These are phyloP conservation scores for Isichthys henryi DNA, from an alignment of 2,113 vertebrate species.

Conservation along the genomic window DNA sequence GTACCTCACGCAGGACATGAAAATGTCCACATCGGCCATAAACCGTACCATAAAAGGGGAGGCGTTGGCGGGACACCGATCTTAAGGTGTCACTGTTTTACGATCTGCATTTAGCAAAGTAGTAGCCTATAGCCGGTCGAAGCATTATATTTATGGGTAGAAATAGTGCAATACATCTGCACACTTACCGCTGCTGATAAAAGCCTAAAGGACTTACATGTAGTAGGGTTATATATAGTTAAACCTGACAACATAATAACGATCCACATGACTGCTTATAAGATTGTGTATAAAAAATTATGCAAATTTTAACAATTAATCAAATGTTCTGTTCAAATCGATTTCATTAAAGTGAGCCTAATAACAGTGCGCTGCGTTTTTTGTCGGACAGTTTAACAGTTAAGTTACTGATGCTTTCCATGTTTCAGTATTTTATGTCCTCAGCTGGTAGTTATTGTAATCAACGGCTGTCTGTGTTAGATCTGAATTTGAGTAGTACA, in stretches of 20 bases:
- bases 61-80: not conserved
- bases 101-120: not conserved
- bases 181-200: not conserved
- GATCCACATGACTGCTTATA: not conserved
- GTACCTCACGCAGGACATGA: too few species aligned
- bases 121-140: not conserved
- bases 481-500: not conserved
- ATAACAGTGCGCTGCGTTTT: not conserved
- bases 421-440: not conserved
- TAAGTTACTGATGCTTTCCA: not conserved
- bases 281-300: not conserved
- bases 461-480: not conserved
- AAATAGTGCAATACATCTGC: not conserved
- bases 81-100: not conserved
- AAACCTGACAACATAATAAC: not conserved
- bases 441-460: not conserved
- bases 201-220: not conserved
- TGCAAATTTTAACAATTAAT: not conserved
- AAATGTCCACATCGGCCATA: not conserved
- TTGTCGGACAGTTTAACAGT: not conserved
- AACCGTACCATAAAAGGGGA: not conserved
- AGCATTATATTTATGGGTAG: not conserved
- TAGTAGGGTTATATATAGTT: not conserved
- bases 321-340: not conserved
- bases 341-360: not conserved